Evolutionary conservation across 2,113 vertebrate genomes (phyloP).

Genomic region (Pituophis catenifer): DNA sequence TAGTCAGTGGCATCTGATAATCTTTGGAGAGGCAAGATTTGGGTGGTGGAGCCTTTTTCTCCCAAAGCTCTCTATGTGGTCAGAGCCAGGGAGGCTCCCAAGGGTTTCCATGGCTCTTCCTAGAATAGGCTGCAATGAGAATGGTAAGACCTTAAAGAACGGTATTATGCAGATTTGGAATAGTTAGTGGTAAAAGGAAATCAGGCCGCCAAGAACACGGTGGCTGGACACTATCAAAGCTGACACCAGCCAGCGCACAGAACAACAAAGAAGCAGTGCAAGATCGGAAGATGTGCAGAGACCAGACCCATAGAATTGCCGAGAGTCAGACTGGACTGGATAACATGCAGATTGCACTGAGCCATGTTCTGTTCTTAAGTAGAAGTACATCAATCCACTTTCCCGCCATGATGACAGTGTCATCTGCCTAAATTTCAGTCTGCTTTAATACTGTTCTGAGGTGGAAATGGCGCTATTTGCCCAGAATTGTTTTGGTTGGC

Average conservation of each 20-base stretch:
- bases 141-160: not conserved
- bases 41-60: not conserved
- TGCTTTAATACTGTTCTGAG: not conserved
- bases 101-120: not conserved
- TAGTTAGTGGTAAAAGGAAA: not conserved
- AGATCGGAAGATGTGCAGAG: not conserved
- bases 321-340: not conserved
- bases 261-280: not conserved
- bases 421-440: not conserved
- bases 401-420: not conserved
- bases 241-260: not conserved
- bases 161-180: not conserved
- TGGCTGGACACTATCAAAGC: not conserved
- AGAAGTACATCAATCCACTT: not conserved
- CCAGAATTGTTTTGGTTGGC: not conserved
- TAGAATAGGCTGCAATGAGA: not conserved
- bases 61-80: not conserved
- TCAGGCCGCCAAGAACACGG: not conserved
- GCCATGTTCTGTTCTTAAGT: not conserved
- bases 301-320: not conserved
- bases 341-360: not conserved
- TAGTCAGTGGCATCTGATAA: not conserved
- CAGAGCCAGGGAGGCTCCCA: not conserved
- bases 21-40: not conserved
- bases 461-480: not conserved